Base-by-base conservation (phyloP, 1,140 invertebrate species). In the Dryas iulia region DNA sequence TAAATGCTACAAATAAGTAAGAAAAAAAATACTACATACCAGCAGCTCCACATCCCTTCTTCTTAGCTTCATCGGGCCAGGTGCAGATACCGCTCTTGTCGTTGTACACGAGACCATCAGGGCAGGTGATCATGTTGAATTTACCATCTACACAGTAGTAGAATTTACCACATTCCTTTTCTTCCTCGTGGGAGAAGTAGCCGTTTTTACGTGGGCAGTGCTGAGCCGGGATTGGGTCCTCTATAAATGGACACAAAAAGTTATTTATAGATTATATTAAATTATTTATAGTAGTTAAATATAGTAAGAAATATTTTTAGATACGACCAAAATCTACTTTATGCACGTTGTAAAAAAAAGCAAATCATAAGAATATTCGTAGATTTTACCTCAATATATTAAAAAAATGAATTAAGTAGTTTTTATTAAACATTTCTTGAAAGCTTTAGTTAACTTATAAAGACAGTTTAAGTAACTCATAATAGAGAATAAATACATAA, bases 61-160 rank as follows among this genome's bases (percentile, higher is more conserved):
- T 96, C 81, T 97, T 96, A 2, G 96, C 97, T 82, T 97, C 96
- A 92, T 98, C 97, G 0, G 97, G 95, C 97, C 97, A 98, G 11
- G 97, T 97, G 85, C 97, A 98, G 69, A 97, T 97, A 52, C 97
- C 97, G 47, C 96, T 96, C 77, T 95, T 96, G 72, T 97, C 95
- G 72, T 96, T 97, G 91, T 97, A 98, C 1, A 98, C 97, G 26
- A 98, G 90, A 0, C 97, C 97, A 31, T 94, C 95, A 0, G 97
- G 97, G 79, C 97, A 98, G 0, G 94, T 96, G 72, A 98, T 97
- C 93, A 96, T 96, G 80, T 97, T 98, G 91, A 95, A 97, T 88
- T 96, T 95, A 4, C 97, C 96, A 81, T 98, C 96, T 12, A 97
- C 96, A 79, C 97, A 98, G 83, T 96, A 97, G 84, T 97, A 98